Evolutionary conservation across 1,140 invertebrate species (phyloP).

Genomic region (Oryzaephilus surinamensis): DNA sequence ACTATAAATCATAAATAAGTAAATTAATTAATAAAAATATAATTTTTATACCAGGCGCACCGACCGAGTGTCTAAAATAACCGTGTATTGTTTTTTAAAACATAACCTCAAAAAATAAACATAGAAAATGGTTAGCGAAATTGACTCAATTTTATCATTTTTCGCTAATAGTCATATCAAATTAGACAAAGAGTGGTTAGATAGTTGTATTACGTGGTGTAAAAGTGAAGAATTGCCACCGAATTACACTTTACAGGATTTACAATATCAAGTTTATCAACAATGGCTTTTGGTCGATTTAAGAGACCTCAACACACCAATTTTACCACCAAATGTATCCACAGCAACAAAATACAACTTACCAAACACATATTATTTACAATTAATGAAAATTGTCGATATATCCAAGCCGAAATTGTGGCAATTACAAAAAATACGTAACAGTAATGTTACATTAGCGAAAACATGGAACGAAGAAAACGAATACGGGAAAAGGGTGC

Average conservation of each 20-base stretch:
- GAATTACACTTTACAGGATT: constrained; percentile 21
- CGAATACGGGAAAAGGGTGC: constrained; percentile 45
- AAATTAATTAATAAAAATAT: no score
- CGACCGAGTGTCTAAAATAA: no score
- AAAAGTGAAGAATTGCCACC: constrained; percentile 17
- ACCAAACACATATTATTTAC: constrained; percentile 45
- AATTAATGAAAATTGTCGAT: constrained; percentile 35
- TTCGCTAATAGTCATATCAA: constrained; percentile 21
- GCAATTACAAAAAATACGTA: constrained; percentile 52
- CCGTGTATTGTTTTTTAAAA: no score
- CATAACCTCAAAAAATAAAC: constrained; percentile 3
- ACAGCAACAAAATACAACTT: constrained; percentile 37
- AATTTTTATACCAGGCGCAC: no score
- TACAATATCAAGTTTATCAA: constrained; percentile 24
- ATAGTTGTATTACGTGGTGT: constrained; percentile 30
- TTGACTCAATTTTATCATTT: constrained; percentile 16
- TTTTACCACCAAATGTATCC: constrained; percentile 43
- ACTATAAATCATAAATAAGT: no score
- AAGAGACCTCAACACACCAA: constrained; percentile 41
- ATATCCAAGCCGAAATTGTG: constrained; percentile 47
- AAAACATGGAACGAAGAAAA: constrained; percentile 38
- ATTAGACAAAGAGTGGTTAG: constrained; percentile 25
- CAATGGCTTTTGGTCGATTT: constrained; percentile 56
- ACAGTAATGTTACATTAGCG: constrained; percentile 43
- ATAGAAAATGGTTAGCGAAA: constrained; percentile 11